A percentile compares a stretch with the other conserved stretches of the same genome.
These are phyloP conservation scores for Sciurus niger DNA, from an alignment of 2,113 vertebrate species.

Conservation along the genomic window DNA sequence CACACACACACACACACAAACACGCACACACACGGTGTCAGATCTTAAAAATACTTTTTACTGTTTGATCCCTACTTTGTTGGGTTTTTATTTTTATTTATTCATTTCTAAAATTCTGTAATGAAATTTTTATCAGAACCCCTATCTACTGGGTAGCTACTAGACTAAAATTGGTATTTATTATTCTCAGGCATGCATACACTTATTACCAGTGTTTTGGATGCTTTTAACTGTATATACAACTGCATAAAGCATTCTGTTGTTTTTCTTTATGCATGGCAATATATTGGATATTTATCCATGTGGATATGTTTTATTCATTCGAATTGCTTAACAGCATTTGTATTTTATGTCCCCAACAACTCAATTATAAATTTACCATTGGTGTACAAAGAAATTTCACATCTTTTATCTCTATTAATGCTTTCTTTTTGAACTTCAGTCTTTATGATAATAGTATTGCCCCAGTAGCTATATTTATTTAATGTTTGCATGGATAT, in stretches of 20 bases:
- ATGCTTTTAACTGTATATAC: slow-evolving; percentile 1
- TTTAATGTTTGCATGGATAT: background rate
- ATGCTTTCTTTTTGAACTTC: background rate
- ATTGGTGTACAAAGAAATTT: background rate
- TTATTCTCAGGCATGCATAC: background rate
- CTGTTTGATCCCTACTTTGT: background rate
- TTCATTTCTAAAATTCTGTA: background rate
- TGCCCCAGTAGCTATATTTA: background rate
- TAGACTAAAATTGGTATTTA: background rate
- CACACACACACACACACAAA: background rate
- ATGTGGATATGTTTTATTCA: background rate
- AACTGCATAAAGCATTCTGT: background rate
- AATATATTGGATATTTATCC: background rate
- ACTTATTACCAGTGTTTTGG: background rate
- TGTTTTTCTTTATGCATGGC: background rate
- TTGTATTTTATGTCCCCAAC: background rate
- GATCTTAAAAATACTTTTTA: background rate
- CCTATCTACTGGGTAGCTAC: background rate
- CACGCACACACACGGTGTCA: background rate
- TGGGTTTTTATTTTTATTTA: background rate
- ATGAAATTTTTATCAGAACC: background rate
- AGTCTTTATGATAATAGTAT: background rate
- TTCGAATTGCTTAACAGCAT: background rate
- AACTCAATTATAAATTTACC: slow-evolving; percentile 9
- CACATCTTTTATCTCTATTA: background rate